A percentile compares a stretch with the other conserved stretches of the same genome.
These are phyloP conservation scores for Pseudorhiza aurosa DNA, from an alignment of 30 jellyfish, hydroid and myxozoan genomes.

Conservation along the genomic window DNA sequence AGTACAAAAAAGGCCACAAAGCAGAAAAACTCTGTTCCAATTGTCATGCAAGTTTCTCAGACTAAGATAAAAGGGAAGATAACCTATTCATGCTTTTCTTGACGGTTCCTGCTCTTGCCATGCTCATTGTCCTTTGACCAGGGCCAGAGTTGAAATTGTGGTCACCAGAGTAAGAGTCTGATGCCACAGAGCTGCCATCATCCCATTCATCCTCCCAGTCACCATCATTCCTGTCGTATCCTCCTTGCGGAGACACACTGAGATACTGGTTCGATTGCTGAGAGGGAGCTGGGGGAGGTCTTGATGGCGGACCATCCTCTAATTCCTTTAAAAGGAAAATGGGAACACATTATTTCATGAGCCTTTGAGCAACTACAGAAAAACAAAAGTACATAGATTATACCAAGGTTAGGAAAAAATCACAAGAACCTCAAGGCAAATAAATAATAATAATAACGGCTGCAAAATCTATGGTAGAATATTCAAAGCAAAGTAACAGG, in stretches of 20 bases:
- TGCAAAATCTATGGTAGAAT: no score
- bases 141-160: slow-evolving; percentile 67
- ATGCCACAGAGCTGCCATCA: slow-evolving; percentile 82
- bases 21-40: no score
- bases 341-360: no score
- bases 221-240: slow-evolving; percentile 69
- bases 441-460: no score
- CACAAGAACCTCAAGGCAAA: no score
- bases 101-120: slow-evolving; percentile 94
- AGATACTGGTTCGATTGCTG: slow-evolving; percentile 37
- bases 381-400: no score
- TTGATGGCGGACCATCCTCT: slow-evolving; percentile 81
- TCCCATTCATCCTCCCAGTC: slow-evolving; percentile 94
- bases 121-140: slow-evolving; percentile 64
- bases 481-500: no score
- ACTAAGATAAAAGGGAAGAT: no score
- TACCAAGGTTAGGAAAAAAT: no score
- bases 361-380: no score
- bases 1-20: no score
- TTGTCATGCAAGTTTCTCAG: no score
- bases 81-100: slow-evolving; percentile 96
- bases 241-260: slow-evolving; percentile 66
- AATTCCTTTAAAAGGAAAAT: slow-evolving; percentile 14
- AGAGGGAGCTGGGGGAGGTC: slow-evolving; percentile 82
- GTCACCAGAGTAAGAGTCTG: slow-evolving; percentile 86